phyloP scores from a whole-genome alignment of 35 echinoderm and acorn worm species.

The Holothuria glaberrima region DNA sequence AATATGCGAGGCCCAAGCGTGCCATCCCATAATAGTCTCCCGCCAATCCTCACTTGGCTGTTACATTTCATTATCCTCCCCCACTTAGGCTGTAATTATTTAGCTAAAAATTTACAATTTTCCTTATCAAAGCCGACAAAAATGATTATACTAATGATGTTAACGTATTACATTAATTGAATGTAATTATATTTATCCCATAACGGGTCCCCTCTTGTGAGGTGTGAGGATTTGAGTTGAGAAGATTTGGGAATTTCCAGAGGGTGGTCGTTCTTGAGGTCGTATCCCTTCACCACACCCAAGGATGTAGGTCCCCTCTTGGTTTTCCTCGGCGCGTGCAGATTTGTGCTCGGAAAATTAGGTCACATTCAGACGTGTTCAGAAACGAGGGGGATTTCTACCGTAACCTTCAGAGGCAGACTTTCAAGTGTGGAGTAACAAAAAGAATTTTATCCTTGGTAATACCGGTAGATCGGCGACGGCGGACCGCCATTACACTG shows the following conservation, averaged over 20 bases:
- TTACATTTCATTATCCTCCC: constrained; percentile 7
- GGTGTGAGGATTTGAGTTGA: no score
- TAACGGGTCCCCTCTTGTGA: no score
- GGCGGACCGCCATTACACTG: constrained; percentile 52
- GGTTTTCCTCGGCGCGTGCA: constrained; percentile 74
- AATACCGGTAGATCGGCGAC: constrained; percentile 53
- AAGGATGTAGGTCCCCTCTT: constrained; percentile 95
- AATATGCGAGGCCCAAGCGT: constrained; percentile 63
- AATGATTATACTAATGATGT: no score
- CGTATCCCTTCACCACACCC: constrained; percentile 96
- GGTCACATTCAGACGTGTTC: constrained; percentile 70
- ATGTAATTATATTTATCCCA: no score
- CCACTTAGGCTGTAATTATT: not conserved
- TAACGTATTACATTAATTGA: no score
- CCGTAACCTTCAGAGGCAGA: constrained; percentile 59
- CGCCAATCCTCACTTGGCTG: constrained; percentile 65
- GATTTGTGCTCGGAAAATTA: constrained; percentile 87
- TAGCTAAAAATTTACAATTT: not conserved
- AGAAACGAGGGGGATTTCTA: constrained; percentile 60
- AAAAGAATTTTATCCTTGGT: constrained; percentile 21
- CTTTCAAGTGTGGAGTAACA: constrained; percentile 27
- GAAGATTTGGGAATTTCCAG: constrained; percentile 14
- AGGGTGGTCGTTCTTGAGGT: constrained; percentile 62
- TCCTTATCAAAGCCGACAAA: no score
- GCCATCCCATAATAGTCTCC: constrained; percentile 69